phyloP scores from a whole-genome alignment of 2,888 invertebrate genomes.

The Aphrophora alni region DNA sequence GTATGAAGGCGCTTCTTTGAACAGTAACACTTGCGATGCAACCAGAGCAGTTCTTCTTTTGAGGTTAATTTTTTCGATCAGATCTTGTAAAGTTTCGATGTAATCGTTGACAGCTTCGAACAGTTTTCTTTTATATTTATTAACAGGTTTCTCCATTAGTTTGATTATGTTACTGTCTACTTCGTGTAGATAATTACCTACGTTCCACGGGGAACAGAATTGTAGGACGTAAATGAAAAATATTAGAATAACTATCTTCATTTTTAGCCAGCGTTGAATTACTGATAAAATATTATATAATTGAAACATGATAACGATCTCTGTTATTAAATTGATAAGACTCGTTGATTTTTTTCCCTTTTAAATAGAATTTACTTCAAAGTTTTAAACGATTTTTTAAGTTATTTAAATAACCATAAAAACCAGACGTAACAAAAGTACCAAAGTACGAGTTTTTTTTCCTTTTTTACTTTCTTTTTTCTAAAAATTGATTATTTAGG shows the following conservation, averaged over 20 bases:
- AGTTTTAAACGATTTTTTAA: too few relatives aligned
- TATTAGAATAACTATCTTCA: not conserved
- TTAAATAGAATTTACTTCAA: too few relatives aligned
- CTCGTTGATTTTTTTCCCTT: too few relatives aligned
- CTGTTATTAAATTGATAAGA: too few relatives aligned
- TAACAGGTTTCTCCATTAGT: constrained; percentile 20
- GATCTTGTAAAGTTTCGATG: constrained; percentile 26
- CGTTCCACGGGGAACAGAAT: constrained; percentile 12
- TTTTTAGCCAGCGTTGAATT: not conserved
- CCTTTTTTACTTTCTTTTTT: too few relatives aligned
- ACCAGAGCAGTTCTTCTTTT: constrained; percentile 17
- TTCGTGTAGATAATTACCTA: constrained; percentile 27
- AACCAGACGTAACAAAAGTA: too few relatives aligned
- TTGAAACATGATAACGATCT: too few relatives aligned
- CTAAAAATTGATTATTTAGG: too few relatives aligned
- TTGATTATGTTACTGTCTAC: constrained; percentile 15
- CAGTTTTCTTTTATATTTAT: constrained; percentile 14
- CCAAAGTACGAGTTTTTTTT: too few relatives aligned
- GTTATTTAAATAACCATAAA: too few relatives aligned
- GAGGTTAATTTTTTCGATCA: constrained; percentile 25
- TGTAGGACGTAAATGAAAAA: not conserved
- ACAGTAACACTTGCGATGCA: constrained; percentile 4
- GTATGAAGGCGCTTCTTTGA: not conserved
- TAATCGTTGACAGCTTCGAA: constrained; percentile 27
- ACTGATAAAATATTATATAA: too few relatives aligned